Base-by-base conservation (phyloP, 2,113 vertebrate species). In the Phaetusa simplex region DNA sequence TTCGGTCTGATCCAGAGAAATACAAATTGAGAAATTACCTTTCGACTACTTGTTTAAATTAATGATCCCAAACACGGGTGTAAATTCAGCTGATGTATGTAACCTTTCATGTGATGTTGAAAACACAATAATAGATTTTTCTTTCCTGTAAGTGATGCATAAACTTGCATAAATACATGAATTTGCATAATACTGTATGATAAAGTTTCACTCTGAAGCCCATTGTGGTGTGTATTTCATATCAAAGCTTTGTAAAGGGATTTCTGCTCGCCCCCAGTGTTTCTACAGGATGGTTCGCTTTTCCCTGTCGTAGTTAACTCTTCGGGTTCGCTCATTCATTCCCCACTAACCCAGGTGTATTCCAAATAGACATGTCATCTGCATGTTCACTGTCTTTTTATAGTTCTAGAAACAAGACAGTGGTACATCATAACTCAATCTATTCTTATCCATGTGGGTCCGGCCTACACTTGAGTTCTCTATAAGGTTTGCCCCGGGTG, bases 261-360 rank as follows among this genome's bases (percentile, higher is more conserved):
- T 26, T 70, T 80, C 20, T 65, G 62, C 77, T 66, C 0, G 0
- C 3, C 19, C 22, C 29, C 21, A 14, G 58, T 34, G 64, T 53
- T 77, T 24, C 59, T 26, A 4, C 38, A 29, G 61, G 7, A 6
- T 23, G 27, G 14, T 52, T 61, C 61, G 21, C 12, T 34, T 55
- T 50, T 69, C 36, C n/a, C 50, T 1, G 2, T 8, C 7, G 24
- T 32, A 40, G 32, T 59, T 29, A 66, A n/a, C 30, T 64, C 38
- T n/a, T n/a, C 1, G 5, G 14, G 34, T 24, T 76, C 0, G 1
- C 38, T 55, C 19, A 5, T 32, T 53, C 24, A 2, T 6, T 53
- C 14, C 23, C 8, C 6, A 7, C 1, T 5, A 58, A 8, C 10
- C 23, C 19, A 4, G 4, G 3, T 8, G 1, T 40, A 19, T 7